Conservation (phyloP, 2,797 vertebrate genomes). For the Pogoniulus pusillus region DNA sequence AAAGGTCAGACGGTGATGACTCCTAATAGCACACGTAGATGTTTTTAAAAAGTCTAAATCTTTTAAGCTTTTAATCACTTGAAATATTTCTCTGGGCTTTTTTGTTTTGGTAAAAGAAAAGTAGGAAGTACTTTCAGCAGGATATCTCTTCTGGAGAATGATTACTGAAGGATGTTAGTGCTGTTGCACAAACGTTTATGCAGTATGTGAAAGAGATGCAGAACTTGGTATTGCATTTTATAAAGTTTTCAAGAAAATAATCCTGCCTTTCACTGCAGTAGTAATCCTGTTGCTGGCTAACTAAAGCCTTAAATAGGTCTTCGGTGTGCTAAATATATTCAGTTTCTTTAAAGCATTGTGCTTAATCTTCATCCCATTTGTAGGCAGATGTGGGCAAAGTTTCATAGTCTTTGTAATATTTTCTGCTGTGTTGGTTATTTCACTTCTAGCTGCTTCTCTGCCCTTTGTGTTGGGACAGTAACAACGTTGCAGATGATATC, state of each 20-base stretch:
- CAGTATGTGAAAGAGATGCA: background rate
- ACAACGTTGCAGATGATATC: background rate
- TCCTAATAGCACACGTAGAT: background rate
- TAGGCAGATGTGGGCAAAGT: background rate
- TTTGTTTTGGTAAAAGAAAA: background rate
- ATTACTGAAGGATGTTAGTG: background rate
- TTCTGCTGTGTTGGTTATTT: background rate
- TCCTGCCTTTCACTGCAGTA: background rate
- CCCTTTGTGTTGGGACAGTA: background rate
- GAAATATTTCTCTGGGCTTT: accelerated
- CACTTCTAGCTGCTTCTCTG: background rate
- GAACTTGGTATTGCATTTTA: background rate
- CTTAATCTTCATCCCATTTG: background rate
- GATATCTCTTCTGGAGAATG: accelerated
- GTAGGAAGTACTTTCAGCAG: background rate
- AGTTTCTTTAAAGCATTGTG: background rate
- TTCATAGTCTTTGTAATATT: background rate
- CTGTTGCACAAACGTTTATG: accelerated
- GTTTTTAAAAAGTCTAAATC: background rate
- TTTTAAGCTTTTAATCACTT: background rate
- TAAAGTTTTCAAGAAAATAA: background rate
- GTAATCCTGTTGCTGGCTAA: background rate
- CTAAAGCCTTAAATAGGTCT: background rate
- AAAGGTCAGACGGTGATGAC: background rate
- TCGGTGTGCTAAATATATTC: background rate